These are phyloP conservation scores for Tetragonula carbonaria DNA, from an alignment of 2,888 invertebrate species.

Conservation along the genomic window DNA sequence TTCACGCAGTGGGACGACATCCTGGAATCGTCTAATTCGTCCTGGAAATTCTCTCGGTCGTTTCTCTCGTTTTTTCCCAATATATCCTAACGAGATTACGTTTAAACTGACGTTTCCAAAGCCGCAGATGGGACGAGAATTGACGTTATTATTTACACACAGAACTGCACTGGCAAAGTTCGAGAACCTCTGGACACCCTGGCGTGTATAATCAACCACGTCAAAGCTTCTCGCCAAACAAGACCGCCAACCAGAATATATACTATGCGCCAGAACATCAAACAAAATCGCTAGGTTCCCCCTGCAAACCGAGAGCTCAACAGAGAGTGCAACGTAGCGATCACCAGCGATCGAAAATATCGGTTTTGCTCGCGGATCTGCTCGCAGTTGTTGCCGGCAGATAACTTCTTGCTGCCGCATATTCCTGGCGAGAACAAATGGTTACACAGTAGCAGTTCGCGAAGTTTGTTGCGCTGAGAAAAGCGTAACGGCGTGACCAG, in stretches of 20 bases:
- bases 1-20: conserved; percentile 10
- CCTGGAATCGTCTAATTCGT: conserved; percentile 3
- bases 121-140: too few species aligned
- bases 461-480: conserved; percentile 46
- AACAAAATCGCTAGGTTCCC: background rate
- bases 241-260: background rate
- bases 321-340: background rate
- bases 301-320: background rate
- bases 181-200: too few species aligned
- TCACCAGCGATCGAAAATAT: background rate
- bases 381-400: background rate
- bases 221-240: background rate
- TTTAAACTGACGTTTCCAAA: background rate
- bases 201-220: background rate
- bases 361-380: background rate
- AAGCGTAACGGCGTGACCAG: conserved; percentile 70
- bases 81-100: background rate
- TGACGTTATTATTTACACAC: too few species aligned
- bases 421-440: conserved; percentile 17
- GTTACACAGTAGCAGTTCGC: conserved; percentile 17
- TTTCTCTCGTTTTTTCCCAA: background rate
- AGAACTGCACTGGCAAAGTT: too few species aligned
- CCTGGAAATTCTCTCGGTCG: background rate
- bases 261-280: background rate
- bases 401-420: conserved; percentile 4